These are phyloP conservation scores for Chymomyza procnemis DNA, from an alignment of 2,888 invertebrate genomes.

Conservation along the genomic window DNA sequence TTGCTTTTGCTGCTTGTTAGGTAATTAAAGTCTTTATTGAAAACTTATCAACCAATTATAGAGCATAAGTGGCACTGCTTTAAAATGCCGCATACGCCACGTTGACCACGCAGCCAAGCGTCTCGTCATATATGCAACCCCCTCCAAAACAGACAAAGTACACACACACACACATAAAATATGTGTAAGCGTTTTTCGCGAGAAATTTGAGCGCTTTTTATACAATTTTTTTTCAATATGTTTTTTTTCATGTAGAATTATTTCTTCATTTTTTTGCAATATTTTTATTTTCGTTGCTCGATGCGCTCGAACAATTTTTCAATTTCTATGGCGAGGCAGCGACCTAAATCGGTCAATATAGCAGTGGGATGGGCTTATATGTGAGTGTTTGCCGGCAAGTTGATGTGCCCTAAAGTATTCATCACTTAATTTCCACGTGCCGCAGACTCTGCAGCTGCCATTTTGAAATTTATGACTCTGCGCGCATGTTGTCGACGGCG, in stretches of 20 bases:
- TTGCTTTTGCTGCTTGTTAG: too few species aligned
- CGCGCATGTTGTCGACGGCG: slow-evolving; percentile 38
- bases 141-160: neutral
- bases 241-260: slow-evolving; percentile 25
- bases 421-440: slow-evolving; percentile 72
- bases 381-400: slow-evolving; percentile 36
- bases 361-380: slow-evolving; percentile 8
- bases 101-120: slow-evolving; percentile 56
- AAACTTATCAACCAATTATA: too few species aligned
- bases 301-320: slow-evolving; percentile 59
- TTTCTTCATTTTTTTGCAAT: neutral
- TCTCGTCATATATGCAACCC: slow-evolving; percentile 34
- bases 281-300: neutral
- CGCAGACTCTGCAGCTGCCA: slow-evolving; percentile 41
- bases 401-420: slow-evolving; percentile 62
- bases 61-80: neutral
- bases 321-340: slow-evolving; percentile 59
- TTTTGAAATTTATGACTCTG: slow-evolving; percentile 69
- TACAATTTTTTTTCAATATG: slow-evolving; percentile 57
- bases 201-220: slow-evolving; percentile 49
- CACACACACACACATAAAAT: neutral
- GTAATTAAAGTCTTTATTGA: too few species aligned
- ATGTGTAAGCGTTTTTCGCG: slow-evolving; percentile 44
- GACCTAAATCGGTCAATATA: slow-evolving; percentile 52
- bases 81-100: slow-evolving; percentile 35